Base-by-base conservation (phyloP, 37 sponge, comb jelly and placozoan species). In the Ianthella basta region DNA sequence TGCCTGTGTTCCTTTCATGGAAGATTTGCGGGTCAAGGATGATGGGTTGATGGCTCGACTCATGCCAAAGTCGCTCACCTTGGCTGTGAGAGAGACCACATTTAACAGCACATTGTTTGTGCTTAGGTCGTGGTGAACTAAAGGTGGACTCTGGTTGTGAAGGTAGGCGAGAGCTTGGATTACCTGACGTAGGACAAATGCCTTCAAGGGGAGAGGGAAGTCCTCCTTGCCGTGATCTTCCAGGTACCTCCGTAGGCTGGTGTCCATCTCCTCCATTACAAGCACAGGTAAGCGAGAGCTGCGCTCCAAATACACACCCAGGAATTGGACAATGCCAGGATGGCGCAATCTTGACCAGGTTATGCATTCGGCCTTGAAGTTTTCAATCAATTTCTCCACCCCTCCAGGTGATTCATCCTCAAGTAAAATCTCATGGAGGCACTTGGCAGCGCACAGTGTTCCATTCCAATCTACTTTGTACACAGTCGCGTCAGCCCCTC, bases 201-300 rank as follows among this genome's bases (percentile, higher is more conserved):
- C 41, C 73, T 72, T 72, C 40, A 37, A 40, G 36, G 21, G 10
- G 6, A 72, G 41, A 20, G 73, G 73, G 36, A 72, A 37, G 10
- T 8, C 14, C 40, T 72, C 32, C 5, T 29, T 23, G 37, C 19
- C 36, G 19, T 29, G 41, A 33, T 6, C 19, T 32, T 72, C 73
- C 41, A 72, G 41, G 73, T 37, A 40, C 13, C 37, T 21, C 5
- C 73, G 37, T 10, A 72, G 73, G 30, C 73, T 72, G 73, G 36
- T 72, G 39, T 72, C 73, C 73, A 72, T 72, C 73, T 37, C 36
- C 39, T 72, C 73, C 73, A 72, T 72, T 29, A 72, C 41, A 33
- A 72, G 23, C 73, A 72, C 36, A 40, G 73, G 73, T 19, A 72
- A 5, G 12, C 16, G 32, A 13, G 8, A 38, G 19, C 41, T 40